Evolutionary conservation across 1,140 invertebrate genomes (phyloP).

Genomic region (Drosophila nasuta): DNA sequence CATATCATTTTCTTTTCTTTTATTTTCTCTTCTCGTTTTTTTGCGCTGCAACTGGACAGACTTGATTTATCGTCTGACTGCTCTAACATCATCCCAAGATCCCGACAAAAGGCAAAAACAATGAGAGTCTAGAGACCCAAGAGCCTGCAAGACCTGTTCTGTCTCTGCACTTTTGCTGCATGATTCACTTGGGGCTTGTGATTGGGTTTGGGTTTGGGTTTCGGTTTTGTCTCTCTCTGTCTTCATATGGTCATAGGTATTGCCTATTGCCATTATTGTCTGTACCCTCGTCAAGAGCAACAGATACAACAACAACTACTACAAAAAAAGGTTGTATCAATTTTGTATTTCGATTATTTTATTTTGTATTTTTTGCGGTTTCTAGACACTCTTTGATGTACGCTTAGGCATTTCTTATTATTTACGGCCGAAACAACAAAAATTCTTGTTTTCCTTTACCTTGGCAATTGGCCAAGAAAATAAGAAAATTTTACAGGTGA

Average conservation of each 20-base stretch:
- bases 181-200: constrained; percentile 42
- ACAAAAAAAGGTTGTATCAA: constrained; percentile 14
- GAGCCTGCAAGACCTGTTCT: constrained; percentile 49
- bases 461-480: constrained; percentile 40
- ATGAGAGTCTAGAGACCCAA: constrained; percentile 1
- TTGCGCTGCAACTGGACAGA: constrained; percentile 61
- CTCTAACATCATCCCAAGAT: constrained; percentile 11
- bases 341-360: constrained; percentile 17
- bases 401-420: constrained; percentile 34
- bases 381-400: constrained; percentile 35
- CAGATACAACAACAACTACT: not conserved
- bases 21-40: constrained; percentile 46
- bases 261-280: constrained; percentile 25
- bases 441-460: constrained; percentile 18
- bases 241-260: constrained; percentile 5
- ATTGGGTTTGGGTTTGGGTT: constrained; percentile 1
- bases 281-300: constrained; percentile 43
- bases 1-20: constrained; percentile 57
- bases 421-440: constrained; percentile 23
- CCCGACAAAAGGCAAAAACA: constrained; percentile 21
- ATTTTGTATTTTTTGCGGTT: constrained; percentile 39
- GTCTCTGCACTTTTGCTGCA: constrained; percentile 44
- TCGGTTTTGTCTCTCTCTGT: no score
- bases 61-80: constrained; percentile 69
- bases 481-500: constrained; percentile 38